Base-by-base conservation (phyloP, 2,797 vertebrate genomes). In the Molossus molossus region DNA sequence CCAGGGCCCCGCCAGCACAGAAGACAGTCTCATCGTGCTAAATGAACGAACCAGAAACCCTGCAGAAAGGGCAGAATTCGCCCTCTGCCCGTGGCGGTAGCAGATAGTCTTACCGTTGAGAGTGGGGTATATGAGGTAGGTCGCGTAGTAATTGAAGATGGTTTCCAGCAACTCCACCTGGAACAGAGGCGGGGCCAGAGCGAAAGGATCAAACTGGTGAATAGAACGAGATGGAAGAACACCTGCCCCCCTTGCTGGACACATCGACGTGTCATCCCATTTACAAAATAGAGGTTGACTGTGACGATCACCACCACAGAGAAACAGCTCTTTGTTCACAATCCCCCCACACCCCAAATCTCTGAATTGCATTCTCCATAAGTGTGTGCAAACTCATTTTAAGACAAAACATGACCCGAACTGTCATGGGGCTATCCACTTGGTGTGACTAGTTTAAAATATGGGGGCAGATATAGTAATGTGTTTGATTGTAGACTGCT, bases 31-130 rank as follows among this genome's bases (percentile, higher is more conserved):
- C 14, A 23, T 14, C 87, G 70, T 40, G 18, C 2, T 57, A 48
- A 85, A 60, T 45, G 33, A 67, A 27, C 53, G 82, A 81, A 57
- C 12, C 67, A 2, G 14, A 55, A 80, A 20, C 18, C 40, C 37
- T 60, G 48, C 7, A 40, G 80, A 25, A 53, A 86, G 69, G 64
- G 9, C 7, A 45, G 67, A 65, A 18, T 10, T 53, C 48, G 33
- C 3, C 18, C 33, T 53, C 76, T 50, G n/a, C 33, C 9, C 1
- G 17, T 40, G 50, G 1, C 29, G 20, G 67, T n/a, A 40, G 72
- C 40, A 40, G 76, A n/a, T n/a, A 6, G 55, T 67, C 98, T 98
- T 93, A 98, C 98, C 97, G 0, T 98, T 98, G 29, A 98, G 17
- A 11, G 1, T 83, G 0, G 98, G 98, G 37, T 98, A 93, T 7